Percentiles rank a stretch among this genome's conserved stretches.
These are phyloP conservation scores for Drosophila rhopaloa DNA, from an alignment of 1,140 invertebrate genomes.

Conservation along the genomic window DNA sequence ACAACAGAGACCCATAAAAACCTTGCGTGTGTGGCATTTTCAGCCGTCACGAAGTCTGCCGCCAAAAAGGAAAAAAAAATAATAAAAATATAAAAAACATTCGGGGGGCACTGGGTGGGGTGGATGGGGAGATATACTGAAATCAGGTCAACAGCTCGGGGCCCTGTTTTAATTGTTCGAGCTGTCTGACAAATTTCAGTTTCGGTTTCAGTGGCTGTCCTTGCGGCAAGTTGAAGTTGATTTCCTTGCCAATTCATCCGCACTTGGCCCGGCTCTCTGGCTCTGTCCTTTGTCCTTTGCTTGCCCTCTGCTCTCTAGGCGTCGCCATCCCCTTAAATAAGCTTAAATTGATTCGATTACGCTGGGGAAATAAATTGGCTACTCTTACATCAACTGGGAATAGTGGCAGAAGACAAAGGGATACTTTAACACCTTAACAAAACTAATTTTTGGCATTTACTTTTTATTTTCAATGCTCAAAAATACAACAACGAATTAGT, in stretches of 20 bases:
- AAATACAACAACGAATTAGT: too few species aligned
- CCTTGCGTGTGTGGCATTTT: slow-evolving; percentile 75
- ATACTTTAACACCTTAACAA: too few species aligned
- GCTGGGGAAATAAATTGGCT: slow-evolving; percentile 14
- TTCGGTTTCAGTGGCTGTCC: slow-evolving; percentile 48
- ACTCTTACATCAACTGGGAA: neutral
- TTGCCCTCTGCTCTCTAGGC: slow-evolving; percentile 51
- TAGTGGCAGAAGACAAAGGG: too few species aligned
- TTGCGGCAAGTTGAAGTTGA: slow-evolving; percentile 70
- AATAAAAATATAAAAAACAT: slow-evolving; percentile 39
- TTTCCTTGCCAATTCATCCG: slow-evolving; percentile 67
- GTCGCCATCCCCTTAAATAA: neutral
- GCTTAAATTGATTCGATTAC: slow-evolving; percentile 70
- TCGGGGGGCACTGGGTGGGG: neutral
- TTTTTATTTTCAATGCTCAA: too few species aligned
- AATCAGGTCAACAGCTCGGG: slow-evolving; percentile 56
- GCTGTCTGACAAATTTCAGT: slow-evolving; percentile 35
- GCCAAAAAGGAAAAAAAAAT: slow-evolving; percentile 42
- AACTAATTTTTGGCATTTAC: neutral
- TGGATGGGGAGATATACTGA: slow-evolving; percentile 1
- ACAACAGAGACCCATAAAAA: slow-evolving; percentile 42
- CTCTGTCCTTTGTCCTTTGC: slow-evolving; percentile 54
- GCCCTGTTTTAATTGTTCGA: slow-evolving; percentile 67
- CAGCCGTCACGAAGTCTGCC: slow-evolving; percentile 75
- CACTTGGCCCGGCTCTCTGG: slow-evolving; percentile 7